Percentiles rank a stretch among this genome's conserved stretches.
These are phyloP conservation scores for Platichthys flesus DNA, from an alignment of 2,113 vertebrate genomes.

Conservation along the genomic window DNA sequence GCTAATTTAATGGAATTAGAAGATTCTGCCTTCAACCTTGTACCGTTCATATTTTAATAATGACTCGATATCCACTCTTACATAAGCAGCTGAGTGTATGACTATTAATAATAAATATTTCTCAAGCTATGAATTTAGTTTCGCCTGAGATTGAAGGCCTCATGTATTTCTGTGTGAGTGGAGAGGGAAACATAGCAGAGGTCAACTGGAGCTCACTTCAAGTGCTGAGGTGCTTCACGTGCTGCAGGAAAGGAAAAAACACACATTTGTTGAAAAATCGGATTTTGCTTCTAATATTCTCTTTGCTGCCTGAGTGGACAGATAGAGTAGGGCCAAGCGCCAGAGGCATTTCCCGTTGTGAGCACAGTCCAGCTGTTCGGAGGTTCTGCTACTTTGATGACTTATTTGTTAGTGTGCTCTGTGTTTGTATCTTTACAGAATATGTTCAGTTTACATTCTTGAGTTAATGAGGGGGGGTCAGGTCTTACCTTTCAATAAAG, in stretches of 20 bases:
- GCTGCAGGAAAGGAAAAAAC: conserved; percentile 14
- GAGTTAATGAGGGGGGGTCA: neutral
- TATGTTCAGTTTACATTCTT: neutral
- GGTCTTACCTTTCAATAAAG: neutral
- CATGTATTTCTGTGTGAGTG: neutral
- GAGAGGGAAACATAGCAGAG: conserved; percentile 2
- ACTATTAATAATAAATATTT: neutral
- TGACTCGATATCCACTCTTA: neutral
- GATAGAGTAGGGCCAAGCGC: conserved; percentile 28
- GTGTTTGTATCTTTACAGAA: neutral
- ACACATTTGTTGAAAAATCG: conserved; percentile 4
- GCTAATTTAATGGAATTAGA: no score
- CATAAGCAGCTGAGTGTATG: neutral
- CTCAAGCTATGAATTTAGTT: neutral
- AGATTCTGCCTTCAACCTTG: no score
- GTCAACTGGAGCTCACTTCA: conserved; percentile 32
- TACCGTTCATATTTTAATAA: no score
- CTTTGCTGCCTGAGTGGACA: conserved; percentile 44
- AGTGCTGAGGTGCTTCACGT: conserved; percentile 25
- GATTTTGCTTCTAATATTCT: conserved; percentile 32
- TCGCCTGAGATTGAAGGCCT: no score
- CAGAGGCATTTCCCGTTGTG: conserved; percentile 31
- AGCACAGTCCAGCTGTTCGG: conserved; percentile 21
- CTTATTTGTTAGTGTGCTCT: conserved; percentile 9
- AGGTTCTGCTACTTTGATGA: conserved; percentile 33